Evolutionary conservation across 2,113 vertebrate species (phyloP), one percentile per base, ranked within the genome.

Genomic region (Brachionichthys hirsutus): DNA sequence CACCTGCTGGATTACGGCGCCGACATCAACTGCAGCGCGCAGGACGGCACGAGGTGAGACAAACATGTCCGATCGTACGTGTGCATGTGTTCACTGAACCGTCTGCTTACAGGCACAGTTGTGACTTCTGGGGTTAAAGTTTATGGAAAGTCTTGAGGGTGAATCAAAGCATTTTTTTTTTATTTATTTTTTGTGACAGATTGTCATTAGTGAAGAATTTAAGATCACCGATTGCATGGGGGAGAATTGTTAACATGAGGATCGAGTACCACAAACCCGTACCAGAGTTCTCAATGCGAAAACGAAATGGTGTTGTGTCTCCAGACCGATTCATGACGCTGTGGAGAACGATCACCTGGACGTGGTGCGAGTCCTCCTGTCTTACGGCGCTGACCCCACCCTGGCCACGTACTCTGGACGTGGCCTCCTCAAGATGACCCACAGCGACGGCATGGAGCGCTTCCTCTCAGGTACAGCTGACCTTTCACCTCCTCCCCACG

Each of bases 301-400:
- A 22, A 56, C 17, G 41, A 0, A 38, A 69, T 55, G 1, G 0
- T 10, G 10, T 67, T 75, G 12, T 63, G 18, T 44, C 2, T 71
- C 2, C 4, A 98, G 96, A 74, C 96, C 95, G 0, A 93, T 98
- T 74, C 96, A 98, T 0, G 96, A 98, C 0, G 96, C 96, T 0
- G 95, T 98, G 0, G 96, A 98, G 87, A 98, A 97, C 0, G 95
- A 98, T 83, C 94, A 98, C 85, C 87, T 98, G 80, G 94, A 98
- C 59, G 94, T 96, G 30, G 94, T 96, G 54, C 91, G 96, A 20
- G 83, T 98, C 56, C 86, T 98, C 35, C 91, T 98, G 59, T 97
- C 96, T 16, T 96, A 97, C 0, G 95, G 96, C 60, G 95, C 96
- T 51, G 96, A 98, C 78, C 96, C 95, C 51, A 98, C 96, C 0